Evolutionary conservation across 2,113 vertebrate genomes (phyloP), one percentile per base, ranked within the genome.

Genomic region (Oncorhynchus mykiss): DNA sequence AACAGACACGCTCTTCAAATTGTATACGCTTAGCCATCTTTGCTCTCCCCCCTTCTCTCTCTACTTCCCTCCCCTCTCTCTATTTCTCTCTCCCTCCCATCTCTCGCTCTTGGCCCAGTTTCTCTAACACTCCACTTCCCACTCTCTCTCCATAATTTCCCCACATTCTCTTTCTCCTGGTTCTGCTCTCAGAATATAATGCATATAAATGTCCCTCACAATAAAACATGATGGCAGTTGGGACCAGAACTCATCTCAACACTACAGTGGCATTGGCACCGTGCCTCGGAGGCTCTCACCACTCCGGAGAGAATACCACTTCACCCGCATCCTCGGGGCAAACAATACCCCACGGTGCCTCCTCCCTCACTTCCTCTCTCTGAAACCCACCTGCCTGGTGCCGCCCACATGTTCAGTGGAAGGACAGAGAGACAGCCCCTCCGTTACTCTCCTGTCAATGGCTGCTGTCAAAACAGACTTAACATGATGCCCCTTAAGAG

Each of bases 1-100:
- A n/a, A 83, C 59, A 45, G 27, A 70, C n/a, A 72, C 14, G 9
- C 49, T 54, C 49, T 54, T 13, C 27, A 14, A 76, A 75, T 80
- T 60, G 84, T 78, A 81, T 34, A 79, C 8, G 8, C 8, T 45
- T 45, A 45, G 39, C 39, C 2, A 9, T 9, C 2, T 45, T 9
- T 45, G 34, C 39, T 45, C 49, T 16, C 9, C 49, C 49, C 11
- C 49, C 16, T 45, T 18, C 76, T 82, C 39, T 69, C 31, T 25
- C 54, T 3, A 5, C 20, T 8, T 24, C 16, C 51, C 49, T 9
- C 70, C 78, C 54, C 29, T 75, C 78, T 29, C 18, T 62, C 59
- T 20, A 11, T 20, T 14, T 29, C 8, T 34, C 66, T 18, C 12
- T 13, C 48, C 22, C 6, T 66, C 29, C 24, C 22, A 2, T 18